Evolutionary conservation across 2,113 vertebrate genomes (phyloP), one percentile per base, ranked within the genome.

Genomic region (Arenaria interpres): DNA sequence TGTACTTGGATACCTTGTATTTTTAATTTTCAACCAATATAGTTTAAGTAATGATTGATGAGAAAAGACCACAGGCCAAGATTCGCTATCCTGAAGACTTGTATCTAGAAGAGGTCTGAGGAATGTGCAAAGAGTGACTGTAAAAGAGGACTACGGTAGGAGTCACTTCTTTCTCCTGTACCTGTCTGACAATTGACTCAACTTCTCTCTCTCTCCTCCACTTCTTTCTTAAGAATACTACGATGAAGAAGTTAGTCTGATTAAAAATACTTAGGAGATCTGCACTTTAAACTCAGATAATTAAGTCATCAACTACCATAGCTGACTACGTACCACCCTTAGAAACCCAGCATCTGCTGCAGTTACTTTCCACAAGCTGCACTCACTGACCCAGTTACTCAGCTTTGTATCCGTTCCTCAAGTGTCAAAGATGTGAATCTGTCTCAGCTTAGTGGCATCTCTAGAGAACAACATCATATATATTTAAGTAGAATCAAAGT

Each of bases 281-380:
- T 67, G 28, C 45, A 60, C 33, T 74, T 78, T 15, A 63, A 86
- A 46, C 22, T 30, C 69, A 64, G 71, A 83, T 18, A 64, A 80
- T 48, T 10, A 93, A 90, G 69, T 68, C 85, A 82, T 84, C 63
- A 72, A 48, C 77, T 41, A 28, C 33, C 28, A 64, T 33, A 63
- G 56, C 59, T 85, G 76, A 39, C 62, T 51, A 23, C 6, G 2
- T 53, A 41, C 68, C 63, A 78, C 30, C 41, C 46, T 69, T 81
- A 76, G 85, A 92, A 96, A 63, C n/a, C 9, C 27, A 91, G 62
- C 91, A 93, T 85, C 89, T 95, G 88, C 24, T 95, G 60, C 87
- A 93, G 71, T 89, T 82, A 91, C 82, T 91, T 86, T 69, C 86
- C 78, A 67, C 87, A 85, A 80, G 11, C 51, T 60, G 41, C 56